These are phyloP conservation scores for Mus spicilegus DNA, from an alignment of 2,113 vertebrate genomes.

Conservation along the genomic window DNA sequence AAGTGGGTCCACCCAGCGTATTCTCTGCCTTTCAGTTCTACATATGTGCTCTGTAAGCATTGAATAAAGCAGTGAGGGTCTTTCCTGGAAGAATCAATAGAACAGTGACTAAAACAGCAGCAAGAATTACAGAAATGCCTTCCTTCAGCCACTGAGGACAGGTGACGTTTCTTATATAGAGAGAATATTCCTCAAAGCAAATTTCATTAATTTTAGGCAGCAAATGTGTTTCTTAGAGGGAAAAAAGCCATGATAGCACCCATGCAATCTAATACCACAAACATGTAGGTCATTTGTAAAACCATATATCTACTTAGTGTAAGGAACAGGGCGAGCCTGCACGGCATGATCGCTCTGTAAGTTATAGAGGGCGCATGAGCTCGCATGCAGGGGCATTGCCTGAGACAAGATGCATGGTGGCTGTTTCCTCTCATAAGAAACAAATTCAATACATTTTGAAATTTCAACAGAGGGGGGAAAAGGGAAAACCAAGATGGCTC, in stretches of 20 bases:
- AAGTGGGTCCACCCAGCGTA: not conserved
- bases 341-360: conserved; percentile 29
- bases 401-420: conserved; percentile 48
- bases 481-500: conserved; percentile 52
- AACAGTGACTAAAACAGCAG: not conserved
- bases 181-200: conserved; percentile 57
- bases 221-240: conserved; percentile 64
- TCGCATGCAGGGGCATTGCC: not conserved
- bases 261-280: not conserved
- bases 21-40: not conserved
- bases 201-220: conserved; percentile 71
- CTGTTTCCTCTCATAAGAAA: conserved; percentile 61
- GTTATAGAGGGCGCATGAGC: conserved; percentile 46
- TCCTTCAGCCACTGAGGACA: conserved; percentile 68
- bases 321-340: conserved; percentile 39
- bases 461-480: conserved; percentile 69
- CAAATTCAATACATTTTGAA: conserved; percentile 76
- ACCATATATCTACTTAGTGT: conserved; percentile 69
- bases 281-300: conserved; percentile 69
- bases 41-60: not conserved
- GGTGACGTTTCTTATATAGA: conserved; percentile 72
- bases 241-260: not conserved
- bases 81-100: conserved; percentile 26
- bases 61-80: not conserved
- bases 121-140: conserved; percentile 69